Conservation (phyloP, 2,797 vertebrate species). For the Botia almorhae region DNA sequence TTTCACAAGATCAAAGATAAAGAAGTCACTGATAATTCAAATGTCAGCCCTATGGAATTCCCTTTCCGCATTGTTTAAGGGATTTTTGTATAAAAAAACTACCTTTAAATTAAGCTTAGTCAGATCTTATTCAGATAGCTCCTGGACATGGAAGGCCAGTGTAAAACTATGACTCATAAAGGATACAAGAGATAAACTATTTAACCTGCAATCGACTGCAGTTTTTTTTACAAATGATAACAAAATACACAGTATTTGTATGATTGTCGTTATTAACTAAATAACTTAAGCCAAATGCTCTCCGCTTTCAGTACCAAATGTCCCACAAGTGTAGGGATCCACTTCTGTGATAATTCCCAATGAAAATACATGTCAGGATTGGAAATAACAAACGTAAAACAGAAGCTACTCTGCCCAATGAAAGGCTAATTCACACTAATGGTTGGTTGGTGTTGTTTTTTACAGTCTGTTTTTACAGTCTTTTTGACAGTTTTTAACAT, state of each 20-base stretch:
- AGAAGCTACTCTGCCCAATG: not conserved
- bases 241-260: not conserved
- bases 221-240: not conserved
- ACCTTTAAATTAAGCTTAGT: slow-evolving; percentile 1
- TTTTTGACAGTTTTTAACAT: too few relatives aligned
- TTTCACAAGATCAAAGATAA: slow-evolving; percentile 56
- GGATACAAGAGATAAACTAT: not conserved
- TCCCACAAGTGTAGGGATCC: slow-evolving; percentile 87
- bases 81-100: slow-evolving; percentile 31
- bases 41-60: slow-evolving; percentile 55
- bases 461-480: too few relatives aligned
- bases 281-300: not conserved
- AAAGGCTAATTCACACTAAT: too few relatives aligned
- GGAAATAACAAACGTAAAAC: not conserved
- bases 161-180: slow-evolving; percentile 30
- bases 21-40: slow-evolving; percentile 44
- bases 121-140: slow-evolving; percentile 17
- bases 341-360: slow-evolving; percentile 91
- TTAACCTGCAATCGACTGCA: not conserved
- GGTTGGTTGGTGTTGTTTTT: too few relatives aligned
- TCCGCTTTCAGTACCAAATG: slow-evolving; percentile 86
- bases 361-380: slow-evolving; percentile 40
- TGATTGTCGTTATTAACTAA: too few relatives aligned
- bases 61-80: slow-evolving; percentile 24
- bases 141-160: not conserved